Evolutionary conservation across 2,113 vertebrate species (phyloP).

Genomic region (Tachysurus vachellii): DNA sequence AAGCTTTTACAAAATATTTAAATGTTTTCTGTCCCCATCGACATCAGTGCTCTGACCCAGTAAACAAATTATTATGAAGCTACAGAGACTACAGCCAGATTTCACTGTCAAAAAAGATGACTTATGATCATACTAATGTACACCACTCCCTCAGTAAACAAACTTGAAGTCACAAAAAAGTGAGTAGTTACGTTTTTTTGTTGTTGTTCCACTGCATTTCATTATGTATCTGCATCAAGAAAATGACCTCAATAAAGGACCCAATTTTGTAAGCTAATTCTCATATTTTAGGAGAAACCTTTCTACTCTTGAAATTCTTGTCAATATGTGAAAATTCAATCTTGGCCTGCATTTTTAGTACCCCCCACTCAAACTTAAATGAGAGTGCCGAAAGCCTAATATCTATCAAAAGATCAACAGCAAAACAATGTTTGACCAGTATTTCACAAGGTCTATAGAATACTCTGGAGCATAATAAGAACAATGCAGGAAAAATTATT

Average conservation of each 20-base stretch:
- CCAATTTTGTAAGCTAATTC: background rate
- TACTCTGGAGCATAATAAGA: background rate
- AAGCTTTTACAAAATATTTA: background rate
- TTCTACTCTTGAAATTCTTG: background rate
- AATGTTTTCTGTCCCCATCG: background rate
- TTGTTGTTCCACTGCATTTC: background rate
- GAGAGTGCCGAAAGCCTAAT: background rate
- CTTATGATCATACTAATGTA: background rate
- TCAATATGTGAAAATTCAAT: background rate
- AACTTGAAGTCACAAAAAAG: background rate
- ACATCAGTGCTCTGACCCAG: too few species aligned
- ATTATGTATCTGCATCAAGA: background rate
- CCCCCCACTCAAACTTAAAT: background rate
- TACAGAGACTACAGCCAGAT: too few species aligned
- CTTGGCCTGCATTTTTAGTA: background rate
- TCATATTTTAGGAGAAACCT: background rate
- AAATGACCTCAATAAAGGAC: background rate
- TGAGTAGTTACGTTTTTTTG: background rate
- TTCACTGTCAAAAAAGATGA: constrained; percentile 15
- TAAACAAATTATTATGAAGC: too few species aligned
- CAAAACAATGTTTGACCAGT: background rate
- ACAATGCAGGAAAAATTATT: background rate
- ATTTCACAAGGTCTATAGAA: too few species aligned
- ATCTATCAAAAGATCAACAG: background rate
- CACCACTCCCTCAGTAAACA: constrained; percentile 30